These are phyloP conservation scores for Pteropus alecto DNA, from an alignment of 2,113 vertebrate species.

Conservation along the genomic window DNA sequence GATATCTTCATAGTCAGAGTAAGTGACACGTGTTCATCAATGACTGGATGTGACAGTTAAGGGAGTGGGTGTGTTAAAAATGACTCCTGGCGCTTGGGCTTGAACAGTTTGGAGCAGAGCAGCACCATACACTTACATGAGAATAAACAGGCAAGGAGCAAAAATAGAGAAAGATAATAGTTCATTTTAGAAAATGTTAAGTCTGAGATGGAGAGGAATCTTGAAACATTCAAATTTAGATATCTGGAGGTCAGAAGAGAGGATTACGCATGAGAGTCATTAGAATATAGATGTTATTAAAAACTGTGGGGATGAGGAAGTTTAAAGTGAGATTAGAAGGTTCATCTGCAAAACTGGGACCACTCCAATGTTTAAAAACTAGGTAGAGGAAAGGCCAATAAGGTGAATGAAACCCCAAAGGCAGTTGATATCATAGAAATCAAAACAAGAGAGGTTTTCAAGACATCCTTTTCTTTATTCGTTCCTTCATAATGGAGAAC, in stretches of 20 bases:
- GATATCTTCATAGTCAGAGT: neutral
- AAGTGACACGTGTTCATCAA: too few species aligned
- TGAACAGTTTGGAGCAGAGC: neutral
- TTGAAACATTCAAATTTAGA: neutral
- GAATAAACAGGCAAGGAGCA: neutral
- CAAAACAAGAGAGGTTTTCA: neutral
- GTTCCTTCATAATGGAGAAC: neutral
- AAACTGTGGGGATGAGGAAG: neutral
- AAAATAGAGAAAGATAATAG: neutral
- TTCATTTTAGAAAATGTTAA: neutral
- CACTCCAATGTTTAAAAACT: neutral
- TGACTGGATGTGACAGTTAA: neutral
- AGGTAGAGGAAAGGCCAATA: neutral
- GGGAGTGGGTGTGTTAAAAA: neutral
- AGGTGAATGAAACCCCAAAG: neutral
- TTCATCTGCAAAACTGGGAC: neutral
- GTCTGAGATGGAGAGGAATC: neutral
- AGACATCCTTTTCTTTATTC: neutral
- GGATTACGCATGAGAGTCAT: neutral
- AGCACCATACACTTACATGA: neutral
- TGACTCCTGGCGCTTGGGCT: neutral
- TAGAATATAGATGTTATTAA: neutral
- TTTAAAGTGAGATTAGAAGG: neutral
- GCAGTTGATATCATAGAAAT: neutral
- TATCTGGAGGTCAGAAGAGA: neutral